Percentiles rank a stretch among this genome's conserved stretches.
These are phyloP conservation scores for Pseudanteris insignis DNA, from an alignment of 2,888 invertebrate genomes.

Conservation along the genomic window DNA sequence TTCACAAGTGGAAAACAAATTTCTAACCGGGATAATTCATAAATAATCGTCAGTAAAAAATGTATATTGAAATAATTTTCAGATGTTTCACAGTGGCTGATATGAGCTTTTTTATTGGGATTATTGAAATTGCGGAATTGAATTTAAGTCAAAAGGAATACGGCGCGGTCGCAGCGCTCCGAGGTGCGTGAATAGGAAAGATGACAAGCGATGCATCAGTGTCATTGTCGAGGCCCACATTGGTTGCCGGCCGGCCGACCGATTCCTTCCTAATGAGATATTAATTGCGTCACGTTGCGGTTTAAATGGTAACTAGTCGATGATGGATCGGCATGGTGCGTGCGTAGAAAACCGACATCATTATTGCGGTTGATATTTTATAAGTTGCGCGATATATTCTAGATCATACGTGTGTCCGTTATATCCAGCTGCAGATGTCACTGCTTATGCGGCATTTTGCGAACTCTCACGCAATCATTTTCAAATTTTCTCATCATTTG, in stretches of 20 bases:
- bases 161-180: slow-evolving; percentile 1
- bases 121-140: slow-evolving; percentile 5
- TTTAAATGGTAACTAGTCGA: slow-evolving; percentile 65
- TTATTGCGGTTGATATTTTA: slow-evolving; percentile 54
- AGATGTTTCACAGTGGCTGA: no score
- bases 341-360: slow-evolving; percentile 47
- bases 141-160: slow-evolving; percentile 8
- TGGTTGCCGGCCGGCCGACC: slow-evolving; percentile 54
- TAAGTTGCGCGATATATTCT: slow-evolving; percentile 51
- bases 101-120: no score
- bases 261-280: slow-evolving; percentile 62
- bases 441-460: slow-evolving; percentile 4
- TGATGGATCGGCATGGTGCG: slow-evolving; percentile 60
- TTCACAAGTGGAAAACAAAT: no score
- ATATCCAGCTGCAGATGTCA: slow-evolving; percentile 26
- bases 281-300: slow-evolving; percentile 65
- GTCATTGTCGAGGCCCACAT: slow-evolving; percentile 56
- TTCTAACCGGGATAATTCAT: no score
- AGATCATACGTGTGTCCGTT: slow-evolving; percentile 48
- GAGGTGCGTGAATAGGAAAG: slow-evolving; percentile 28
- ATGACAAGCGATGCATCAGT: slow-evolving; percentile 61
- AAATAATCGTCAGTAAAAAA: no score
- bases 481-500: no score
- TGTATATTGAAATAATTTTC: no score
- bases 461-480: slow-evolving; percentile 7